phyloP scores from a whole-genome alignment of 2,797 vertebrate species.

The Falco novaeseelandiae region DNA sequence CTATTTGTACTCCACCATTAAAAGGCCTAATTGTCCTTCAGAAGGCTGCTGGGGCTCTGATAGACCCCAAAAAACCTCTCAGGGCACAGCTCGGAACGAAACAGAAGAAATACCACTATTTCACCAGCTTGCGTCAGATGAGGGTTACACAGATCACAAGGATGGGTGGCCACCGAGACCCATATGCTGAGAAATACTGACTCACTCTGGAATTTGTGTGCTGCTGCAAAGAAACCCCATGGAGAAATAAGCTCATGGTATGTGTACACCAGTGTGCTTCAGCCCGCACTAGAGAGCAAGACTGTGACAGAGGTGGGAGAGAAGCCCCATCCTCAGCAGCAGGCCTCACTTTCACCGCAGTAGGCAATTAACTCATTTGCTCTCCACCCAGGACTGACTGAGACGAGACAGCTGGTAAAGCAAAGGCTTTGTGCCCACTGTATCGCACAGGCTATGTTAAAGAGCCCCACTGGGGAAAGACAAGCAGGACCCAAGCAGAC shows the following conservation, averaged over 20 bases:
- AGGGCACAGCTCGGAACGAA: not conserved
- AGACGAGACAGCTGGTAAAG: not conserved
- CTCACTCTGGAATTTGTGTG: not conserved
- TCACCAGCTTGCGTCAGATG: not conserved
- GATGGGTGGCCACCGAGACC: not conserved
- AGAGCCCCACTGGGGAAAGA: not conserved
- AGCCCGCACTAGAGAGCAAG: not conserved
- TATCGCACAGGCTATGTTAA: not conserved
- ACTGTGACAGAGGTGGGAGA: not conserved
- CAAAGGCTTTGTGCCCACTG: not conserved
- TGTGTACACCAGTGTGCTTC: not conserved
- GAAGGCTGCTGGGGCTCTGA: not conserved
- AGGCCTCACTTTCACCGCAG: not conserved
- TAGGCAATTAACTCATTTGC: not conserved
- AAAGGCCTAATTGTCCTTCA: not conserved
- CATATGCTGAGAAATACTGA: not conserved
- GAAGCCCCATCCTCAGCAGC: not conserved
- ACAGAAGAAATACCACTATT: not conserved
- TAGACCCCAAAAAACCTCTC: not conserved
- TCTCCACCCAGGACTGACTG: not conserved
- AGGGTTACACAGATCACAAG: not conserved
- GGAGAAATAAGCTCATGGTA: not conserved
- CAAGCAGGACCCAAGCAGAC: not conserved
- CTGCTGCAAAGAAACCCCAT: not conserved
- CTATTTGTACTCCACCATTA: not conserved